Evolutionary conservation across 2,888 invertebrate genomes (phyloP), one percentile per base, ranked within the genome.

Genomic region (Parasteatoda lunata): DNA sequence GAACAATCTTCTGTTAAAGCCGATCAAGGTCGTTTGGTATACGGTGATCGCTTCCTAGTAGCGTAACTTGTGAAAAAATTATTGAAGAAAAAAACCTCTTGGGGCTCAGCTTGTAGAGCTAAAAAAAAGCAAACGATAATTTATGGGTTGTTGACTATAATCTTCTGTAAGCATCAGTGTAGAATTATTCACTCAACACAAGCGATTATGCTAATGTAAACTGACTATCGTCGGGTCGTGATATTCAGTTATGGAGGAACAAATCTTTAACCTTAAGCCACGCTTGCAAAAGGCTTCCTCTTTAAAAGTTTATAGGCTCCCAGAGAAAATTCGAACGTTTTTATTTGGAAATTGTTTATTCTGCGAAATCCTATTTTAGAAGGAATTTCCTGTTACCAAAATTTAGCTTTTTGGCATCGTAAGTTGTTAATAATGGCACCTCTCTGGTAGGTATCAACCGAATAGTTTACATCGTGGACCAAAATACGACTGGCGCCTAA

Each of bases 121-220:
- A 66, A 30, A 66, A n/a, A 68, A 15, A 75, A 75, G 68, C 70
- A 66, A 68, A 30, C 71, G 83, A 77, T 84, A 84, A 84, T 84
- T 84, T 84, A 84, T 84, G 83, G 83, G 77, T 84, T 84, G 83
- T 84, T 84, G 83, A 84, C 83, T 84, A 77, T 84, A 77, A 84
- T 84, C 71, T 84, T 77, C 83, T 77, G 72, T 77, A 84, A 84
- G 83, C 83, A 81, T 84, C 72, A 72, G 83, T 84, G 83, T 84
- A 84, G 83, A 84, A 84, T 84, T 84, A 84, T 84, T 84, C 83
- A 84, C 77, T 84, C 83, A 84, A 77, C 83, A 84, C 83, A 72
- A 71, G 71, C 83, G 77, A 77, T 84, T 84, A 84, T 84, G 83
- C 77, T 84, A 84, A 84, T 84, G 72, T 84, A 77, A 77, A 77